Evolutionary conservation across 1,140 invertebrate species (phyloP), one percentile per base, ranked within the genome.

Genomic region (Cyphomyrmex costatus): DNA sequence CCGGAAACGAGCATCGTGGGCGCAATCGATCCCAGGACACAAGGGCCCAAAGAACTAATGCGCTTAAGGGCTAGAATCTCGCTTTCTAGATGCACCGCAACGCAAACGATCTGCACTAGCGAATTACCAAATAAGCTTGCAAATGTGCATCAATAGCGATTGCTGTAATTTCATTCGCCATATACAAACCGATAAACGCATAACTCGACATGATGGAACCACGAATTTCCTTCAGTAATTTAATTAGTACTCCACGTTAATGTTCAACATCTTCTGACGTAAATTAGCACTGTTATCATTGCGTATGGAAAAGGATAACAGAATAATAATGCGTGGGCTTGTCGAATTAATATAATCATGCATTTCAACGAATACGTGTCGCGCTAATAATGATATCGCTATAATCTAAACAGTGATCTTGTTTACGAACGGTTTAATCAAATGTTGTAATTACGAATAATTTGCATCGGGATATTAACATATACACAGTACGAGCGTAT

Each of bases 1-100:
- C 74, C 60, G 82, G 70, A 78, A 82, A 89, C 68, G 86, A 90
- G 85, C 88, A 83, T 82, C 79, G 78, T 82, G 86, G 82, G 71
- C 63, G 86, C 65, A 78, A 56, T 65, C 86, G 86, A 85, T 78
- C 83, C 68, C 56, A 51, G 24, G 77, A 83, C 24, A 66, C 77
- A 49, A 79, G 36, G 76, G 63, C 63, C 36, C 74, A 51, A 86
- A 80, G 77, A 86, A 80, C 65, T 74, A 70, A 79, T 66, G 30
- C 66, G 42, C 56, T 36, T n/a, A 10, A 68, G 65, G 24, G 53
- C 19, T 33, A 68, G 77, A 71, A 73, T 73, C 24, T 71, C 36
- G 33, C 53, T 83, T 30, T 51, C 68, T 61, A 56, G 19, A 33
- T 24, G 19, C 27, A n/a, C n/a, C n/a, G 53, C 79, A 73, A 73